Conservation (phyloP, 2,797 vertebrate genomes). For the Neosilurus mollespiculum region DNA sequence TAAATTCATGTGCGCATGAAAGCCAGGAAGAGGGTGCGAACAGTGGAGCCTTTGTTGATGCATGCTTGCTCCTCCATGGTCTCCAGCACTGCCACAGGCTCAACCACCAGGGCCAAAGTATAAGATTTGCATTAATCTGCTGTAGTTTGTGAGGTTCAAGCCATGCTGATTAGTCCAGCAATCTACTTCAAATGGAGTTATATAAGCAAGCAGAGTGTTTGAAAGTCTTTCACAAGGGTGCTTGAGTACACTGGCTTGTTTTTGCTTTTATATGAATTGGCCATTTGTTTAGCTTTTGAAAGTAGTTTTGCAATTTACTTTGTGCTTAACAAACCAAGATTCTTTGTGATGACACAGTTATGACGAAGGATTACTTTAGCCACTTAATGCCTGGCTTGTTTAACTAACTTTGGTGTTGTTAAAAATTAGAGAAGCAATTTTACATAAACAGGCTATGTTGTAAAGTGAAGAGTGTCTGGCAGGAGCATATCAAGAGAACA, state of each 20-base stretch:
- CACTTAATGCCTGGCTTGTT: neutral
- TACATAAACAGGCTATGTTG: neutral
- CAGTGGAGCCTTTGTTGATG: constrained; percentile 47
- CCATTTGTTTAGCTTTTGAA: constrained; percentile 26
- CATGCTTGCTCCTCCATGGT: constrained; percentile 9
- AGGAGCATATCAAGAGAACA: neutral
- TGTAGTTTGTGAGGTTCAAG: constrained; percentile 32
- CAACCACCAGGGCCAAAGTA: neutral
- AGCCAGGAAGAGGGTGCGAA: constrained; percentile 23
- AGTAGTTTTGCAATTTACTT: constrained; percentile 30
- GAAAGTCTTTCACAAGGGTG: constrained; percentile 24
- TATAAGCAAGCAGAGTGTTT: constrained; percentile 37
- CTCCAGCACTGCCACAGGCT: constrained; percentile 10
- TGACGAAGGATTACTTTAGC: constrained; percentile 3
- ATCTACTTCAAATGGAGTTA: neutral
- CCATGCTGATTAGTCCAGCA: constrained; percentile 28
- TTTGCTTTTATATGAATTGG: constrained; percentile 31
- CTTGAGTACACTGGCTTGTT: constrained; percentile 13
- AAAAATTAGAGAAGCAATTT: neutral
- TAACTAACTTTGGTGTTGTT: neutral
- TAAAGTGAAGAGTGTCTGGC: neutral
- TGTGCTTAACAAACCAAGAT: constrained; percentile 3
- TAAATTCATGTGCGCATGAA: constrained; percentile 38
- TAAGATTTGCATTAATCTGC: constrained; percentile 37
- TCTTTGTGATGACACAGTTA: constrained; percentile 19